Percentiles rank a stretch among this genome's conserved stretches.
phyloP scores from a whole-genome alignment of 2,797 vertebrate species.

The Sciurus vulgaris region DNA sequence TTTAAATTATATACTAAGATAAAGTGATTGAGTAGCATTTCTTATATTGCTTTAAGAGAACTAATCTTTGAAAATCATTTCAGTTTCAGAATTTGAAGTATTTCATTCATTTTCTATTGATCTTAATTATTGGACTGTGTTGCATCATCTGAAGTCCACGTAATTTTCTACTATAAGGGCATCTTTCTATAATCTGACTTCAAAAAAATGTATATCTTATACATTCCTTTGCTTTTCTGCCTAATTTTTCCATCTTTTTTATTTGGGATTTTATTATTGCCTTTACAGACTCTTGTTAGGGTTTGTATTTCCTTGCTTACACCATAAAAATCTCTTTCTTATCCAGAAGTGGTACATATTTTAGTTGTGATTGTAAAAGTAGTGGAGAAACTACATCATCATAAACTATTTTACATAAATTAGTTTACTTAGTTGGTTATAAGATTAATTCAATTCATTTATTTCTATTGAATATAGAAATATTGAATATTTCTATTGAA shows the following conservation, averaged over 20 bases:
- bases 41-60: conserved; percentile 29
- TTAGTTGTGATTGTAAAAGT: conserved; percentile 1
- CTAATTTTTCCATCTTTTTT: conserved; percentile 1
- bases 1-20: conserved; percentile 27
- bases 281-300: conserved; percentile 3
- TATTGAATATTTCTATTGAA: conserved; percentile 3
- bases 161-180: not conserved
- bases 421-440: not conserved
- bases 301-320: not conserved
- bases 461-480: not conserved
- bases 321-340: conserved; percentile 41
- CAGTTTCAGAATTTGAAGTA: not conserved
- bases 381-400: not conserved
- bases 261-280: conserved; percentile 29
- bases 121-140: conserved; percentile 25
- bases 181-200: conserved; percentile 34
- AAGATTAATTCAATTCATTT: conserved; percentile 6
- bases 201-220: not conserved
- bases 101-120: not conserved
- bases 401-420: conserved; percentile 14
- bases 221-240: conserved; percentile 19
- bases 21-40: not conserved
- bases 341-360: conserved; percentile 24
- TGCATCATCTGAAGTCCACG: not conserved
- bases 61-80: conserved; percentile 53